These are phyloP conservation scores for Suillia variegata DNA, from an alignment of 2,888 invertebrate genomes.

Conservation along the genomic window DNA sequence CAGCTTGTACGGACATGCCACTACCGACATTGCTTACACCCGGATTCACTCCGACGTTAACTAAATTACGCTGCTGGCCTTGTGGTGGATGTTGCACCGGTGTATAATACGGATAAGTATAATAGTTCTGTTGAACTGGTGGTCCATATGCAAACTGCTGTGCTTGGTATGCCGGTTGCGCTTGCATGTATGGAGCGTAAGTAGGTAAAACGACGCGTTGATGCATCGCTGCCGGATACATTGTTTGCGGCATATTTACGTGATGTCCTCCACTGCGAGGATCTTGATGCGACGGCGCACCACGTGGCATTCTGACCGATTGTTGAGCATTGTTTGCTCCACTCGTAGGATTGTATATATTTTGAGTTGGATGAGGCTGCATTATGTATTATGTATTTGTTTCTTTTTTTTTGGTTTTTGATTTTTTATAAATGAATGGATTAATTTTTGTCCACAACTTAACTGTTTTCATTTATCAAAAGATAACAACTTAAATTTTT, in stretches of 20 bases:
- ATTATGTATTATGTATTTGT: no score
- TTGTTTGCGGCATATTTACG: slow-evolving; percentile 46
- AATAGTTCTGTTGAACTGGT: slow-evolving; percentile 35
- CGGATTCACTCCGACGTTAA: slow-evolving; percentile 42
- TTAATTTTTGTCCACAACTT: no score
- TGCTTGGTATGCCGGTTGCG: slow-evolving; percentile 47
- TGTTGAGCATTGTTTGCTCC: no score
- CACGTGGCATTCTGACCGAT: slow-evolving; percentile 47
- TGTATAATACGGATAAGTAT: slow-evolving; percentile 39
- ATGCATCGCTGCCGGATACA: slow-evolving; percentile 49
- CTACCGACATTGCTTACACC: slow-evolving; percentile 37
- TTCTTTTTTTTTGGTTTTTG: no score
- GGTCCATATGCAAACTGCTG: slow-evolving; percentile 48
- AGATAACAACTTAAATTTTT: no score
- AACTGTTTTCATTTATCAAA: no score
- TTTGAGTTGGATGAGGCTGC: no score
- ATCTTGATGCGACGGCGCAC: slow-evolving; percentile 43
- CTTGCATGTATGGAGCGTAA: slow-evolving; percentile 44
- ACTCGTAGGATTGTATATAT: no score
- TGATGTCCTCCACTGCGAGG: slow-evolving; percentile 45
- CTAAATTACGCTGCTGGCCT: slow-evolving; percentile 45
- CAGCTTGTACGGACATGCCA: slow-evolving; percentile 48
- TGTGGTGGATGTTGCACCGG: slow-evolving; percentile 40
- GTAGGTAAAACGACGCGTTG: slow-evolving; percentile 50
- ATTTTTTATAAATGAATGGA: no score